Evolutionary conservation across 2,797 vertebrate genomes (phyloP).

Genomic region (Macropus fuliginosus): DNA sequence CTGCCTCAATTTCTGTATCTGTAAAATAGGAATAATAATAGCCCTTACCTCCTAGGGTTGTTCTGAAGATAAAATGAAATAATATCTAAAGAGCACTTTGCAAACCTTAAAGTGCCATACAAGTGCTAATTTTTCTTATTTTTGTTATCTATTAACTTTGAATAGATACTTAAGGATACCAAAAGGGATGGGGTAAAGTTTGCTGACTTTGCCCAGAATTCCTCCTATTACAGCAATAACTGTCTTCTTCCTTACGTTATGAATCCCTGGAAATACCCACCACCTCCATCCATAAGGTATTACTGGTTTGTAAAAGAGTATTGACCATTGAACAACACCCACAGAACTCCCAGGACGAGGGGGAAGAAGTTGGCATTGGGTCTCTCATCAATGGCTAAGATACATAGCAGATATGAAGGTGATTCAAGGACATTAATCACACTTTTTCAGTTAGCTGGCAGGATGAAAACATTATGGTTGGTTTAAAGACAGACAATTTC

Average conservation of each 20-base stretch:
- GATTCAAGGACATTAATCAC: no score
- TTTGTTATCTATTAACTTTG: not conserved
- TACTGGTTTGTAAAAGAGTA: not conserved
- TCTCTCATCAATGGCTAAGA: no score
- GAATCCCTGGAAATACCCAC: not conserved
- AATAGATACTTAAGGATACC: not conserved
- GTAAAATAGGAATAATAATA: not conserved
- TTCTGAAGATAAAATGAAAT: not conserved
- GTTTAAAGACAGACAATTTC: not conserved
- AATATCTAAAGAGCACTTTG: not conserved
- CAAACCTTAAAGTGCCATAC: not conserved
- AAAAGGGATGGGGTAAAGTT: not conserved
- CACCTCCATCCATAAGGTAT: not conserved
- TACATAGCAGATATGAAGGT: not conserved
- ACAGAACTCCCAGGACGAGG: accelerated
- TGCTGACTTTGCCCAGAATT: not conserved
- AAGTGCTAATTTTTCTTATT: not conserved
- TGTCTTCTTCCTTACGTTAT: not conserved
- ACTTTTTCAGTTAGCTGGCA: not conserved
- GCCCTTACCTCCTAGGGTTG: not conserved
- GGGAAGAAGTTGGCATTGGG: not conserved
- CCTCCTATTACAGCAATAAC: not conserved
- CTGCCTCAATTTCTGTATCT: not conserved
- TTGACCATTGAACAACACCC: not conserved
- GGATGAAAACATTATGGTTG: not conserved